Conservation (phyloP, 2,888 invertebrate species). For the Danaus chrysippus region DNA sequence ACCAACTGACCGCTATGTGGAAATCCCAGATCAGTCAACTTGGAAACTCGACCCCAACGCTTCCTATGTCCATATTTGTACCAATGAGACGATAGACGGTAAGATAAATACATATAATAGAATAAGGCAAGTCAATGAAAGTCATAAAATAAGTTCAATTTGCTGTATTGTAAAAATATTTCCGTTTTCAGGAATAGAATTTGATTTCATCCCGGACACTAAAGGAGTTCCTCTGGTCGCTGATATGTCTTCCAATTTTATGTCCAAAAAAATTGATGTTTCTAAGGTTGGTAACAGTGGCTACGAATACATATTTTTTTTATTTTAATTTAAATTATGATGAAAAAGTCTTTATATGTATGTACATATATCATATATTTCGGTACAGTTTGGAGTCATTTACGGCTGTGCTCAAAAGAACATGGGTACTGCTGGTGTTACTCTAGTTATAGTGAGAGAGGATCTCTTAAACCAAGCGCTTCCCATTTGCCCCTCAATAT, state of each 20-base stretch:
- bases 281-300: conserved; percentile 82
- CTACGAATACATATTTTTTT: conserved; percentile 1
- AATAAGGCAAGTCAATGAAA: background rate
- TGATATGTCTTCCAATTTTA: conserved; percentile 98
- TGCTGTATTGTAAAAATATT: too few species aligned
- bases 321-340: background rate
- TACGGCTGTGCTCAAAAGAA: conserved; percentile 99
- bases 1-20: conserved; percentile 83
- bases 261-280: conserved; percentile 92
- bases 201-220: conserved; percentile 87
- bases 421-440: conserved; percentile 96
- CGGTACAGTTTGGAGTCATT: conserved; percentile 91
- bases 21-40: conserved; percentile 85
- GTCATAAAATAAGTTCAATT: too few species aligned
- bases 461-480: conserved; percentile 91
- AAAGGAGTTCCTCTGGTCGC: conserved; percentile 93
- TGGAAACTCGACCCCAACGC: conserved; percentile 95
- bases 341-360: background rate
- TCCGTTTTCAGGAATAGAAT: conserved; percentile 87
- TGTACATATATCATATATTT: background rate
- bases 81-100: conserved; percentile 99
- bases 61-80: conserved; percentile 97
- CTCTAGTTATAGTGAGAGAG: conserved; percentile 94
- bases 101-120: conserved; percentile 38
- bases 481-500: conserved; percentile 88